A percentile compares a stretch with the other conserved stretches of the same genome.
These are phyloP conservation scores for Brachionus plicatilis DNA, from an alignment of 1,140 invertebrate genomes.

Conservation along the genomic window DNA sequence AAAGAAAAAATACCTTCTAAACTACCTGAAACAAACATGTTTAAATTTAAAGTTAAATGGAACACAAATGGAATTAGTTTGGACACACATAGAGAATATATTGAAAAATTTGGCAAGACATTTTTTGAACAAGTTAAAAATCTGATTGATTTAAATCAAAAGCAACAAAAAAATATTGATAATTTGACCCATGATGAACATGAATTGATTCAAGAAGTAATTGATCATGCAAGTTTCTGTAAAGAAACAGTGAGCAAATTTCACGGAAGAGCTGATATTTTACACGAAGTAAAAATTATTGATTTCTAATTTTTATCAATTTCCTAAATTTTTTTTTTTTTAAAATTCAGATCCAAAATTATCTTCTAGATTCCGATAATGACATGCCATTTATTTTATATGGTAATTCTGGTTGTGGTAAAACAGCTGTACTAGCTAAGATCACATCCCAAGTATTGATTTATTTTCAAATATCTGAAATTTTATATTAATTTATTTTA, in stretches of 20 bases:
- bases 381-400: constrained; percentile 17
- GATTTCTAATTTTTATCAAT: neutral
- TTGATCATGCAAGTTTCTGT: constrained; percentile 28
- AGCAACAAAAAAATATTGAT: too few relatives aligned
- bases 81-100: too few relatives aligned
- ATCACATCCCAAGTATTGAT: neutral
- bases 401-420: constrained; percentile 39
- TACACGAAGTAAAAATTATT: neutral
- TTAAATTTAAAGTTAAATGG: neutral
- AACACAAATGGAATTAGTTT: neutral
- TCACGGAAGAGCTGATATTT: constrained; percentile 18
- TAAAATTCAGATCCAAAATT: neutral
- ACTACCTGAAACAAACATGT: neutral
- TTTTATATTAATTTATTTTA: neutral
- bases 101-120: too few relatives aligned
- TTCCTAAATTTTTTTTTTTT: neutral
- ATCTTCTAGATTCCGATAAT: neutral
- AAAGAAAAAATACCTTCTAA: neutral
- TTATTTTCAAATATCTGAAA: neutral
- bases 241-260: constrained; percentile 12
- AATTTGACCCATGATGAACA: too few relatives aligned
- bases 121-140: too few relatives aligned
- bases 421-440: constrained; percentile 36
- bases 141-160: too few relatives aligned
- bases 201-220: neutral